Base-by-base conservation (phyloP, 2,888 invertebrate species). In the Synanthedon vespiformis region DNA sequence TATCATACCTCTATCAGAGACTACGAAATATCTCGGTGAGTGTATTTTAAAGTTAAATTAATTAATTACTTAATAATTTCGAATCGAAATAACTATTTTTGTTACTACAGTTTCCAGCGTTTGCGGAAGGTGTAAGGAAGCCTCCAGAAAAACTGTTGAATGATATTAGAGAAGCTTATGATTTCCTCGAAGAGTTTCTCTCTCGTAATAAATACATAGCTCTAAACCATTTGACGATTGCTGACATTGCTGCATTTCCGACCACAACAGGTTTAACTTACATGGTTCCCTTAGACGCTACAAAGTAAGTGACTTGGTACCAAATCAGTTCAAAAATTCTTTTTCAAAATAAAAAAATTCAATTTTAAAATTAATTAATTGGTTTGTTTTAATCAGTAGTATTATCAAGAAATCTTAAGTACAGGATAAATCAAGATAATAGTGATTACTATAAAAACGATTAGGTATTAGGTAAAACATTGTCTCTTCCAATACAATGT, bases 141-240 rank as follows among this genome's bases (percentile, higher is more conserved):
- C 61, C 82, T 4, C 57, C 75, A 2, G 72, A 78, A 11, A 75
- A 77, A 50, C 68, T 74, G 52, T 57, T 73, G 40, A 68, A 78
- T 3, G 72, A 69, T 11, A 65, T 89, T 12, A 67, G 70, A 11
- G 86, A 89, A 58, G 80, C 75, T 0, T 84, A 89, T 53, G 70
- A 59, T 1, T 80, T 83, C 53, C 51, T 89, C 34, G 89, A 90
- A 58, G 64, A 62, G 2, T 89, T 87, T 56, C 73, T 90, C 0
- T 69, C 70, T 5, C 74, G 70, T 4, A 73, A 77, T 1, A 74
- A 84, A 40, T 91, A 83, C 70, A 67, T 89, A 50, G 89, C 89
- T 18, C 88, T 85, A 1, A 76, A 89, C 50, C 62, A 74, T 14
- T 61, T 89, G 50, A 89, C 90, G 4, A 72, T 90, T 51, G 90